Base-by-base conservation (phyloP, 2,797 vertebrate genomes). In the Mormyrus hasselquistii region DNA sequence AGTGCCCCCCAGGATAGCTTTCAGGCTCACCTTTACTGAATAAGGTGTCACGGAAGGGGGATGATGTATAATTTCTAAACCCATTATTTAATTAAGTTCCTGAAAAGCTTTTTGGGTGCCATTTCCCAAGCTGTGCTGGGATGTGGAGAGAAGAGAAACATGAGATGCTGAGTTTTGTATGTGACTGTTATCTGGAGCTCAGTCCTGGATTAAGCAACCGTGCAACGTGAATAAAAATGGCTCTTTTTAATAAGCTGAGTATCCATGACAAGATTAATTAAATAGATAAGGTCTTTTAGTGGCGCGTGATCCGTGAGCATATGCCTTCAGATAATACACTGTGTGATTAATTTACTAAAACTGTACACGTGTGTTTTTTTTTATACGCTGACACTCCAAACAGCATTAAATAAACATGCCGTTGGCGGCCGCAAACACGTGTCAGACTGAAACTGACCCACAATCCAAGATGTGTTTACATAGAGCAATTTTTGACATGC, bases 321-420 rank as follows among this genome's bases (percentile, higher is more conserved):
- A 6, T n/a, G 38, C 73, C 73, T 79, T 44, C 38, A 44, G 73
- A 79, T 41, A 79, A 44, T 44, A 79, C 16, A 41, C 73, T 79
- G 65, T 69, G 65, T 69, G 73, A 79, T 79, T 79, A 16, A 79
- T 79, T 44, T 79, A 79, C 38, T 79, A 79, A 79, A 41, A 79
- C 14, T 79, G 6, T 44, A 79, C 38, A 79, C 16, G 16, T 79
- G 34, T 41, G 69, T 16, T 41, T 79, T 76, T 69, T 69, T 79
- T 79, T n/a, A 79, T 79, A 44, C 38, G 1, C 4, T 44, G 14
- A 76, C 38, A 76, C 69, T 73, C 69, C 69, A 73, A 73, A 73
- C 1, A 41, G 69, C 69, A 76, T 76, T 41, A 41, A 76, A 41
- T 41, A 44, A 79, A 79, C 38, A 19, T 29, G 16, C 34, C 2